Base-by-base conservation (phyloP, 2,888 invertebrate species). In the Ariolimax columbianus region DNA sequence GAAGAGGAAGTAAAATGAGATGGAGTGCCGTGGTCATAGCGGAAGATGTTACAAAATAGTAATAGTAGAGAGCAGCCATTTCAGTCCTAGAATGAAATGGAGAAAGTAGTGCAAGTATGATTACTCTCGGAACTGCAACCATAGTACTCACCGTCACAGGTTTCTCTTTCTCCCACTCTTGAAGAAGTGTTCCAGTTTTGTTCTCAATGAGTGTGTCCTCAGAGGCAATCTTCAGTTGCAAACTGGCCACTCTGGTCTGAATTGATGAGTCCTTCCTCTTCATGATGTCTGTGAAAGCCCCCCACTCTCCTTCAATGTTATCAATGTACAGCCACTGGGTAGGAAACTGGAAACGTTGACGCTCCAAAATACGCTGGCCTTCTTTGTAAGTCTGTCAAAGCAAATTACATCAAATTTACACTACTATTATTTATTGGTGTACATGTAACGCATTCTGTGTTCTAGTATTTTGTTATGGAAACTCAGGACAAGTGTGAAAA, bases 291-390 rank as follows among this genome's bases (percentile, higher is more conserved):
- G 98, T 98, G 94, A 99, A 99, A 0, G 99, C 99, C 75, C 98
- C 97, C 99, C 99, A 99, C 95, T 99, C 99, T 1, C 99, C 99
- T 95, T 99, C 99, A 86, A 99, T 97, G 93, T 99, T 98, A 94
- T 99, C 99, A 72, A 99, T 98, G 93, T 99, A 98, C 87, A 99
- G 95, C 99, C 99, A 99, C 91, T 96, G 97, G 80, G 96, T 96
- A 23, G 99, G 99, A 94, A 99, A 99, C 95, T 99, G 99, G 96
- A 99, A 99, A 87, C 97, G 95, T 94, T 99, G 99, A 78, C 99
- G 96, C 94, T 99, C 99, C 86, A 99, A 95, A 91, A 99, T 98
- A 75, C 98, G 96, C 93, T 99, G 99, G 14, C 99, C 99, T 94
- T 99, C 98, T 91, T 98, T 96, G 95, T 98, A 99, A 86, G 97